A percentile compares a stretch with the other conserved stretches of the same genome.
Conservation (phyloP, 2,797 vertebrate genomes). For the Intellagama lesueurii region DNA sequence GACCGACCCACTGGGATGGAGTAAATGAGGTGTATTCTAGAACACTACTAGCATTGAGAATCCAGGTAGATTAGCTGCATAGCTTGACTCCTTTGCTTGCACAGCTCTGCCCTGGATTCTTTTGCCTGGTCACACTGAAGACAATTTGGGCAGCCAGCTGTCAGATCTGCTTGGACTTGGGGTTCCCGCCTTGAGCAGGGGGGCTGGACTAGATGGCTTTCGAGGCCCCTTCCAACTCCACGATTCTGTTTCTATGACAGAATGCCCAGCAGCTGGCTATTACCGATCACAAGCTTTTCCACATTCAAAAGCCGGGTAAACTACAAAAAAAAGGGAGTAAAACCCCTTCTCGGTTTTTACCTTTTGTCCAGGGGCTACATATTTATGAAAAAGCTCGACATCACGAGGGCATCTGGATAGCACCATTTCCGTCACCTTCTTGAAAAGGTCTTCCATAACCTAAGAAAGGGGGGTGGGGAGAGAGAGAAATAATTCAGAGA, state of each 20-base stretch:
- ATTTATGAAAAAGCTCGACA: slow-evolving; percentile 90
- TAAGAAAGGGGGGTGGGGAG: slow-evolving; percentile 58
- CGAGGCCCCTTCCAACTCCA: too few species aligned
- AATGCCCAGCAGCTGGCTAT: not conserved
- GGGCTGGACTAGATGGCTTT: too few species aligned
- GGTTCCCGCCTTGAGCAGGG: too few species aligned
- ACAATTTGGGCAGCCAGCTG: too few species aligned
- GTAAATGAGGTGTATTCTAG: not conserved
- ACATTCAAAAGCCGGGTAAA: not conserved
- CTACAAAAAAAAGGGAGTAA: not conserved
- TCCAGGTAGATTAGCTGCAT: too few species aligned
- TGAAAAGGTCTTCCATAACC: slow-evolving; percentile 94
- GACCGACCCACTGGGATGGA: too few species aligned
- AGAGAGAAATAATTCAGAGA: not conserved
- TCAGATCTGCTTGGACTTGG: too few species aligned
- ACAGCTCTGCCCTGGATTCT: not conserved
- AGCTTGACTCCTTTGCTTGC: not conserved
- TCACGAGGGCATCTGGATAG: slow-evolving; percentile 86
- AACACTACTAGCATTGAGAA: too few species aligned
- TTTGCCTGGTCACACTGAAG: not conserved
- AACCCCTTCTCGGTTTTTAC: slow-evolving; percentile 76
- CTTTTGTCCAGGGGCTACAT: slow-evolving; percentile 87
- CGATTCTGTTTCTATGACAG: not conserved
- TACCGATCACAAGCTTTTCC: not conserved
- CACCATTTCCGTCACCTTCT: slow-evolving; percentile 81